These are phyloP conservation scores for Burhinus bistriatus DNA, from an alignment of 2,113 vertebrate species.

Conservation along the genomic window DNA sequence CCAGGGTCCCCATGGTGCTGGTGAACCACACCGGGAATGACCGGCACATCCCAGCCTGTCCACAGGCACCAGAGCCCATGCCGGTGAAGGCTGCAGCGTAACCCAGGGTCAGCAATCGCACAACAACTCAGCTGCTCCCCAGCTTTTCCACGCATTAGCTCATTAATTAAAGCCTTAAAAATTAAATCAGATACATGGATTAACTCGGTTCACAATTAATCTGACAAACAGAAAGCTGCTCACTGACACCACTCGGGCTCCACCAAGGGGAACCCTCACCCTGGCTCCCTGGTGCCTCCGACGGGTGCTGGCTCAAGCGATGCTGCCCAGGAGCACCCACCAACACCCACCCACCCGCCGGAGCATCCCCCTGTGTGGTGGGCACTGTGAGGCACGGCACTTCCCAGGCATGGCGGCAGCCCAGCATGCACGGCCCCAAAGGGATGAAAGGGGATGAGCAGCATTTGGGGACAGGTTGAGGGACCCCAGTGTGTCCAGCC, in stretches of 20 bases:
- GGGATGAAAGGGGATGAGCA: background rate
- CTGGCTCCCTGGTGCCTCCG: background rate
- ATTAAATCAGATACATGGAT: conserved; percentile 5
- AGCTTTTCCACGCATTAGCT: background rate
- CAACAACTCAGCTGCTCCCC: fast-evolving
- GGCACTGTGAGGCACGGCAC: fast-evolving
- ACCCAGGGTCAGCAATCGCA: fast-evolving
- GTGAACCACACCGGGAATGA: fast-evolving
- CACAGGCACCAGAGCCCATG: fast-evolving
- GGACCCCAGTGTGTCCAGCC: background rate
- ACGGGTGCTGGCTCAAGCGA: background rate
- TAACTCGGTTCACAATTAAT: background rate
- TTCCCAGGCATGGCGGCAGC: background rate
- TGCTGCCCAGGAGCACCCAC: background rate
- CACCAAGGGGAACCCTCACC: background rate
- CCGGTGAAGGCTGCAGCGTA: fast-evolving
- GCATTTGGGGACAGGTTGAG: background rate
- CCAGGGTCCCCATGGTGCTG: fast-evolving
- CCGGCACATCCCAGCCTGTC: background rate
- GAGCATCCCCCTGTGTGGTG: fast-evolving
- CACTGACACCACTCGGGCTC: background rate
- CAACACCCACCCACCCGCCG: background rate
- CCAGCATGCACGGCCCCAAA: fast-evolving
- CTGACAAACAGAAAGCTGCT: background rate
- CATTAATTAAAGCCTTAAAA: conserved; percentile 11